phyloP scores from a whole-genome alignment of 2,888 invertebrate species.

The Galeruca laticollis region DNA sequence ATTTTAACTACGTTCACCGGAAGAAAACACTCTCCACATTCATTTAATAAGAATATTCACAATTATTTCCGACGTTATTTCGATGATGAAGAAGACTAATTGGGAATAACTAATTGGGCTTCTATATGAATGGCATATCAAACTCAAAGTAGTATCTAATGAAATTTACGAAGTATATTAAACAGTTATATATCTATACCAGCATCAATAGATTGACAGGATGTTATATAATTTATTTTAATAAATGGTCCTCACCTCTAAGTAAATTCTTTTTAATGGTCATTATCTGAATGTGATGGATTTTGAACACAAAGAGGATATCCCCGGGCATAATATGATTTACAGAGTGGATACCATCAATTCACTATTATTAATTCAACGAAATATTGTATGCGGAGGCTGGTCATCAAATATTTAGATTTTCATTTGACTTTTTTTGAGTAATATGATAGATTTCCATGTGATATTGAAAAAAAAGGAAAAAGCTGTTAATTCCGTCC shows the following conservation, averaged over 20 bases:
- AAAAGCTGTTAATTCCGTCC: too few species aligned
- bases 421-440: too few species aligned
- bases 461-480: too few species aligned
- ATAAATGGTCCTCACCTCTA: slow-evolving; percentile 8
- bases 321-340: not conserved
- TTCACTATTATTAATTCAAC: too few species aligned
- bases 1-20: not conserved
- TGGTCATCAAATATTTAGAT: too few species aligned
- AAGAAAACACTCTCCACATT: not conserved
- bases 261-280: slow-evolving; percentile 19
- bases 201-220: slow-evolving; percentile 16
- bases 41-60: not conserved
- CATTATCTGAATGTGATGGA: slow-evolving; percentile 10
- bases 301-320: not conserved
- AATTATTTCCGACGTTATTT: slow-evolving; percentile 1
- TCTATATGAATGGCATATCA: not conserved
- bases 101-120: not conserved
- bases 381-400: too few species aligned
- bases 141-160: not conserved
- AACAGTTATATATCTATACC: slow-evolving; percentile 8
- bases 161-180: not conserved
- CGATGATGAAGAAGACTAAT: not conserved
- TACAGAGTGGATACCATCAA: not conserved
- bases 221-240: slow-evolving; percentile 17
- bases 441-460: too few species aligned